These are phyloP conservation scores for Dendrolimus kikuchii DNA, from an alignment of 1,140 invertebrate species.

Conservation along the genomic window DNA sequence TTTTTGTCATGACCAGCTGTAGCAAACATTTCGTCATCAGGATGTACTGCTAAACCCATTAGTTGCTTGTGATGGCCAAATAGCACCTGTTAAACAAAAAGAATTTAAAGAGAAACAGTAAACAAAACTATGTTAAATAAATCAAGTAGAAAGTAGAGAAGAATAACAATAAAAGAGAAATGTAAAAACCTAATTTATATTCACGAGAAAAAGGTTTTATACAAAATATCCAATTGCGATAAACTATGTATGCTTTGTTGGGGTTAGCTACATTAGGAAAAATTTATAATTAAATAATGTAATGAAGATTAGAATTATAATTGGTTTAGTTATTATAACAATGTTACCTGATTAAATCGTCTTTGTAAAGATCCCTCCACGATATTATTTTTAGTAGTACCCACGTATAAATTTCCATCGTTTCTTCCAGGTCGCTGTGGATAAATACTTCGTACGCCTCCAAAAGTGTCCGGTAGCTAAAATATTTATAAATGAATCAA, in stretches of 20 bases:
- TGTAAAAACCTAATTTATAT: too few relatives aligned
- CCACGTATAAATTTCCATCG: slow-evolving; percentile 93
- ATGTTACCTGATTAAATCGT: slow-evolving; percentile 86
- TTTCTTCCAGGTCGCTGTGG: slow-evolving; percentile 87
- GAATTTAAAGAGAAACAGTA: slow-evolving; percentile 1
- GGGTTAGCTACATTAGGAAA: too few relatives aligned
- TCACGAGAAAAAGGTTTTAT: too few relatives aligned
- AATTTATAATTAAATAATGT: too few relatives aligned
- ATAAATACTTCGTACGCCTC: slow-evolving; percentile 89
- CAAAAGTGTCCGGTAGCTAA: slow-evolving; percentile 86
- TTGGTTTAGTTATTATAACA: neutral
- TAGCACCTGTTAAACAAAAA: slow-evolving; percentile 75
- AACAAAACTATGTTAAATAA: too few relatives aligned
- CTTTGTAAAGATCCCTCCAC: slow-evolving; percentile 92
- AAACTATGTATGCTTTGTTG: too few relatives aligned
- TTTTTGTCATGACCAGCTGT: slow-evolving; percentile 95
- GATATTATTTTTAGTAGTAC: slow-evolving; percentile 94
- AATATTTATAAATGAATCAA: slow-evolving; percentile 5
- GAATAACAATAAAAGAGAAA: too few relatives aligned
- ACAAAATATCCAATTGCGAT: too few relatives aligned
- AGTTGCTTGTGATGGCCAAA: slow-evolving; percentile 93
- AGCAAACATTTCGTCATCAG: slow-evolving; percentile 92
- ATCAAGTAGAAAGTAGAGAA: too few relatives aligned
- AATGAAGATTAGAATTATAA: neutral
- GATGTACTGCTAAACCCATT: slow-evolving; percentile 91